Base-by-base conservation (phyloP, 2,888 invertebrate species). In the Heliconius aoede region DNA sequence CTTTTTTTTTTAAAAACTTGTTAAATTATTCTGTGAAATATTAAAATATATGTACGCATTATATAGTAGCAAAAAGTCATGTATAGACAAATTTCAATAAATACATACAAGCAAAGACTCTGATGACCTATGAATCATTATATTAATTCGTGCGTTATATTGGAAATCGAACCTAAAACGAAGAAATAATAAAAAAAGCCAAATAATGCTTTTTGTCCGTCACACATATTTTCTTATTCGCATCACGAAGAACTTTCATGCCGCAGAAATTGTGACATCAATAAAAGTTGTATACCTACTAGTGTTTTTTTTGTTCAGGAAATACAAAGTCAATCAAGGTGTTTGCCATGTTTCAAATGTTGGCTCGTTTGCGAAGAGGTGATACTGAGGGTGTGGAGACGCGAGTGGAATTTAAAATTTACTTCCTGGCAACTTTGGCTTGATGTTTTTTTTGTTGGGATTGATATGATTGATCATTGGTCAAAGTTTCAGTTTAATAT, bases 311-410 rank as follows among this genome's bases (percentile, higher is more conserved):
- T 28, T 61, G 46, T 30, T 60, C 51, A 60, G 30, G 60, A 68
- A 60, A 74, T 68, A 58, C 68, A 69, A 68, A 72, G 64, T 28
- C 62, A 61, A 76, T 76, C 71, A 46, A 69, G 55, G 75, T 80
- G 67, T 80, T 79, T 79, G 78, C 69, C 61, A 69, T 68, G 28
- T 78, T 71, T 77, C 79, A 79, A 61, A 80, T 80, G 79, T 81
- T 79, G 80, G 78, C 77, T 79, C 77, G 74, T 80, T 81, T 79
- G 73, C 65, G 78, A 77, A 78, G 74, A 77, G 80, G 80, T 78
- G 76, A 73, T 77, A 51, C 67, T 26, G 58, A 64, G 65, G 76
- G 78, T 76, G 72, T 67, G 77, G 73, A 62, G 55, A 77, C 78
- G 64, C 72, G 46, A 21, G 61, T 21, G 60, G 80, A 80, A 80